Evolutionary conservation across 2,113 vertebrate genomes (phyloP).

Genomic region (Rhynchopsitta pachyrhyncha): DNA sequence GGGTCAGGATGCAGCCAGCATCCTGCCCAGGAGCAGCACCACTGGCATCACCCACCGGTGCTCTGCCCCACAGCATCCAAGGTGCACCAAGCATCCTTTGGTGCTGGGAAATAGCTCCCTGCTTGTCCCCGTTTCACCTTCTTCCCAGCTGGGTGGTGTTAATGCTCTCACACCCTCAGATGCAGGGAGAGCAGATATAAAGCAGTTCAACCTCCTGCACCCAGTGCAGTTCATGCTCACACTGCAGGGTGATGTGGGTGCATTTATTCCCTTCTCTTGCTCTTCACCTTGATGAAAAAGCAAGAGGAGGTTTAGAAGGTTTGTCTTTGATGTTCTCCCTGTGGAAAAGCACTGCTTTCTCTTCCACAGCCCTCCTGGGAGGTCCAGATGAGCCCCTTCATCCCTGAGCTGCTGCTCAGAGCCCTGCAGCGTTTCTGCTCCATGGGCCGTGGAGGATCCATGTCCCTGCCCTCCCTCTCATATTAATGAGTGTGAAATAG

Average conservation of each 20-base stretch:
- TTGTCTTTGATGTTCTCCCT: background rate
- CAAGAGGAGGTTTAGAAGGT: background rate
- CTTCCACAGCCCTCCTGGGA: background rate
- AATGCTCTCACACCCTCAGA: background rate
- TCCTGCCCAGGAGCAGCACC: background rate
- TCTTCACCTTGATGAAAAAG: background rate
- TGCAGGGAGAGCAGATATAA: background rate
- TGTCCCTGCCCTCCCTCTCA: background rate
- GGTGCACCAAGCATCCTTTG: background rate
- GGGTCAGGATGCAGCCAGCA: background rate
- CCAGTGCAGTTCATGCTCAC: background rate
- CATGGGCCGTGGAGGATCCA: rapidly evolving
- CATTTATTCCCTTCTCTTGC: background rate
- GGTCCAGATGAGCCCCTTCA: background rate
- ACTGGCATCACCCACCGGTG: background rate
- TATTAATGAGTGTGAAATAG: background rate
- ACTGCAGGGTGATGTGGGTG: background rate
- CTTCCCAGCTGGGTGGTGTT: background rate
- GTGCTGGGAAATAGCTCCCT: background rate
- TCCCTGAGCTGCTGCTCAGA: background rate
- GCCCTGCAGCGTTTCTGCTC: background rate
- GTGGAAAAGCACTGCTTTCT: background rate
- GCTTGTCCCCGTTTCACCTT: background rate
- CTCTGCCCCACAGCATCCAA: background rate
- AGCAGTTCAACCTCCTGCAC: background rate